These are phyloP conservation scores for Drosophila malerkotliana DNA, from an alignment of 1,140 invertebrate genomes.

Conservation along the genomic window DNA sequence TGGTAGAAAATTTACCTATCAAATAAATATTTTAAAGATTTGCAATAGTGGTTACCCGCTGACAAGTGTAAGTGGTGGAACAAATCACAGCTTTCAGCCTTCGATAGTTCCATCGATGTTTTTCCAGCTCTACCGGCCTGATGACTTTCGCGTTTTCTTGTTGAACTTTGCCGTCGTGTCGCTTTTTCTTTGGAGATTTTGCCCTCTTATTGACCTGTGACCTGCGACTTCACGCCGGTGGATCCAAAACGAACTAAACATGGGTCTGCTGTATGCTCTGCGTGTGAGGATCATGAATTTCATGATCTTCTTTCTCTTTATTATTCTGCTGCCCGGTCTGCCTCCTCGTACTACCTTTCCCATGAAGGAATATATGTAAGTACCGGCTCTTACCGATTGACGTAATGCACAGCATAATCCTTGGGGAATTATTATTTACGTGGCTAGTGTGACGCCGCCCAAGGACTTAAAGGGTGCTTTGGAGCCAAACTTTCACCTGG, in stretches of 20 bases:
- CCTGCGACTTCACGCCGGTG: conserved; percentile 13
- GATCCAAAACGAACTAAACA: conserved; percentile 31
- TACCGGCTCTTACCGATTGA: conserved; percentile 8
- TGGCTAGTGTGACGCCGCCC: conserved; percentile 65
- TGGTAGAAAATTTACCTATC: not conserved
- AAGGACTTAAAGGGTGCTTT: conserved; percentile 85
- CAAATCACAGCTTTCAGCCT: not conserved
- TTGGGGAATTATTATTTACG: not conserved
- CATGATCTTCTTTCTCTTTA: conserved; percentile 77
- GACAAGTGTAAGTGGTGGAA: conserved; percentile 6
- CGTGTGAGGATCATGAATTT: conserved; percentile 78
- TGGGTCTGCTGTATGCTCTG: conserved; percentile 72
- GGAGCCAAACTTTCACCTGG: conserved; percentile 86
- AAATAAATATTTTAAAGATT: not conserved
- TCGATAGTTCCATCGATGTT: conserved; percentile 19
- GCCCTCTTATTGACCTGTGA: conserved; percentile 11
- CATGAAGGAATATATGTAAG: conserved; percentile 76
- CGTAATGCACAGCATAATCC: conserved; percentile 23
- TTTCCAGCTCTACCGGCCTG: conserved; percentile 57
- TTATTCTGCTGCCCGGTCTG: conserved; percentile 72
- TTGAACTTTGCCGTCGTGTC: conserved; percentile 79
- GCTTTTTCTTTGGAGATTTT: conserved; percentile 50
- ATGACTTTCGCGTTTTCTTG: conserved; percentile 65
- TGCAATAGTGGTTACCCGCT: not conserved
- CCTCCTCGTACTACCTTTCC: conserved; percentile 82